Evolutionary conservation across 1,140 invertebrate species (phyloP).

Genomic region (Hermetia illucens): DNA sequence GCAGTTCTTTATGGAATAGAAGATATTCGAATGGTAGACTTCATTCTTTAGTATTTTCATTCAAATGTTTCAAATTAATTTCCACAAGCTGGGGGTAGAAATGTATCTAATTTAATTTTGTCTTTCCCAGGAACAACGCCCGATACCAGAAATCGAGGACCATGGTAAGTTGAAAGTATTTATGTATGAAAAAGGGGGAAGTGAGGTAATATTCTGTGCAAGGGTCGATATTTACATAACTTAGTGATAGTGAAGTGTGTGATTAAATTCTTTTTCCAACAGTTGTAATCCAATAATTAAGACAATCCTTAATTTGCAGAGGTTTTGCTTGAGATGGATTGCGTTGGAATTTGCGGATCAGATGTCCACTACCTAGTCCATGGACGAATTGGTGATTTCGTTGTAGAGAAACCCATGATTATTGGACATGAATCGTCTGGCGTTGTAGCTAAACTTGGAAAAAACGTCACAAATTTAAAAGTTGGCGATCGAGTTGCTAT

Average conservation of each 20-base stretch:
- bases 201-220: neutral
- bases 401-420: slow-evolving; percentile 72
- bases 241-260: neutral
- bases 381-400: slow-evolving; percentile 70
- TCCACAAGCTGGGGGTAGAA: too few relatives aligned
- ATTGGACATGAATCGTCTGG: slow-evolving; percentile 79
- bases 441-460: slow-evolving; percentile 47
- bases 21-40: slow-evolving; percentile 2
- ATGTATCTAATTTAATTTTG: too few relatives aligned
- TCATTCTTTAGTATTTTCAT: too few relatives aligned
- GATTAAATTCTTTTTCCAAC: neutral
- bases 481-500: slow-evolving; percentile 83
- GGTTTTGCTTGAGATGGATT: slow-evolving; percentile 73
- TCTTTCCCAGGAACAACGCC: slow-evolving; percentile 47
- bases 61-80: too few relatives aligned
- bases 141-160: slow-evolving; percentile 43
- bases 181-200: neutral
- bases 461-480: slow-evolving; percentile 59
- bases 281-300: slow-evolving; percentile 4
- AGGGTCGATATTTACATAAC: neutral
- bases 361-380: slow-evolving; percentile 83
- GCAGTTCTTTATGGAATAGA: slow-evolving; percentile 4
- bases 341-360: slow-evolving; percentile 92
- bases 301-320: slow-evolving; percentile 36
- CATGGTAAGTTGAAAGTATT: slow-evolving; percentile 31